phyloP scores from a whole-genome alignment of 2,113 vertebrate species.

The Oncorhynchus clarkii region DNA sequence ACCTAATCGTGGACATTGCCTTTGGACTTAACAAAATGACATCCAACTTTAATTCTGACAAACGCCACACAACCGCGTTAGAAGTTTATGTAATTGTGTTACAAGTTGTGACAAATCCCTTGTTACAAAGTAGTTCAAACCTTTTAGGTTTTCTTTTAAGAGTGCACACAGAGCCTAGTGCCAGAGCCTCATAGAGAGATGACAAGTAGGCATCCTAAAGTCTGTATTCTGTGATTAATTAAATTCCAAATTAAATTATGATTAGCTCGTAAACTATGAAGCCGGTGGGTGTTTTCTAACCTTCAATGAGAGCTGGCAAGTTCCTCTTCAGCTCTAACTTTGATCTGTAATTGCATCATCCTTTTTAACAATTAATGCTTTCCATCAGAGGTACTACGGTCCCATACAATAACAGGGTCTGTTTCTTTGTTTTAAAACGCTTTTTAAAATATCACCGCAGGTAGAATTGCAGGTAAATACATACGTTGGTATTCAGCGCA shows the following conservation, averaged over 20 bases:
- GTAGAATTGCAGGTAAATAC: constrained; percentile 24
- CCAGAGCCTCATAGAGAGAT: constrained; percentile 5
- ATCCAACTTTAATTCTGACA: too few relatives aligned
- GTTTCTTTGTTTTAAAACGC: constrained; percentile 60
- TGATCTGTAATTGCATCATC: constrained; percentile 53
- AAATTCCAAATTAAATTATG: constrained; percentile 46
- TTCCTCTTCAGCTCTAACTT: constrained; percentile 41
- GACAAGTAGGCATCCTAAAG: constrained; percentile 20
- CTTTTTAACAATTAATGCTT: constrained; percentile 54
- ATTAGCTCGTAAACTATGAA: constrained; percentile 53
- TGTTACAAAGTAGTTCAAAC: too few relatives aligned
- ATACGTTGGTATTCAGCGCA: not conserved
- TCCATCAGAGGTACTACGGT: constrained; percentile 37
- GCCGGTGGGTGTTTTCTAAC: constrained; percentile 20
- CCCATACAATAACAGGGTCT: constrained; percentile 40
- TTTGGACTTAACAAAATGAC: too few relatives aligned
- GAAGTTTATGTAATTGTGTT: too few relatives aligned
- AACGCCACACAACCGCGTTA: too few relatives aligned
- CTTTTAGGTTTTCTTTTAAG: too few relatives aligned
- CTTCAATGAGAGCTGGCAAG: constrained; percentile 28
- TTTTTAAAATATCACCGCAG: constrained; percentile 64
- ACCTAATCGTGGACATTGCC: too few relatives aligned
- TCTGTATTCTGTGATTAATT: constrained; percentile 27
- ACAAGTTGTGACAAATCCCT: too few relatives aligned
- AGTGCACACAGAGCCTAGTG: too few relatives aligned